These are phyloP conservation scores for Blastobasis adustella DNA, from an alignment of 2,888 invertebrate genomes.

Conservation along the genomic window DNA sequence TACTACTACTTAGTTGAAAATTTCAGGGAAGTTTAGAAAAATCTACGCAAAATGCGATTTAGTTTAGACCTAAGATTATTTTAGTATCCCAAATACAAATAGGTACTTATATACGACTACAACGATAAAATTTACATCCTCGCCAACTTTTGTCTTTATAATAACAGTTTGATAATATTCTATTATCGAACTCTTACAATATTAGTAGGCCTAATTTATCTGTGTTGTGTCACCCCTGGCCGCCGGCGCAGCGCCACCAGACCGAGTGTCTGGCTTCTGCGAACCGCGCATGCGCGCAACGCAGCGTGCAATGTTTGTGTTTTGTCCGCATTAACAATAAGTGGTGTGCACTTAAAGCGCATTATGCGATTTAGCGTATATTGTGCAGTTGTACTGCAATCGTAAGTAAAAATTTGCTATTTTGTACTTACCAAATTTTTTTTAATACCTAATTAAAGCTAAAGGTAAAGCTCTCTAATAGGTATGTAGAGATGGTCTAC, in stretches of 20 bases:
- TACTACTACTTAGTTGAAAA: too few species aligned
- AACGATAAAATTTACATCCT: not conserved
- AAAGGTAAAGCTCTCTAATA: too few species aligned
- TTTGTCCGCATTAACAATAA: slow-evolving; percentile 6
- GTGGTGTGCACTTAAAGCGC: slow-evolving; percentile 1
- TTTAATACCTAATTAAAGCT: too few species aligned
- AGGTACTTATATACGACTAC: too few species aligned
- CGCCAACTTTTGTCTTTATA: not conserved
- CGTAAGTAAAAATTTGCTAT: too few species aligned
- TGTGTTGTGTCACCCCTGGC: slow-evolving; percentile 7
- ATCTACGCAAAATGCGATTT: too few species aligned
- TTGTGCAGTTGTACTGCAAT: too few species aligned
- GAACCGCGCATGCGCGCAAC: slow-evolving; percentile 29
- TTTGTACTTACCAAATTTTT: too few species aligned
- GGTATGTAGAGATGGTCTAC: too few species aligned
- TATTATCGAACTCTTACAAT: not conserved
- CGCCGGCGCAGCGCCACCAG: slow-evolving; percentile 35
- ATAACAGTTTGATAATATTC: not conserved
- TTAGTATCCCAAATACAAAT: too few species aligned
- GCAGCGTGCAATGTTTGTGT: slow-evolving; percentile 9
- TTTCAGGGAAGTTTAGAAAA: too few species aligned
- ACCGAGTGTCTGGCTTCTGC: slow-evolving; percentile 58
- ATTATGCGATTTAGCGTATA: not conserved
- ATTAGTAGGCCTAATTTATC: not conserved
- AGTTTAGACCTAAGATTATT: too few species aligned